Evolutionary conservation across 2,888 invertebrate genomes (phyloP), one percentile per base, ranked within the genome.

Genomic region (Parochlus steinenii): DNA sequence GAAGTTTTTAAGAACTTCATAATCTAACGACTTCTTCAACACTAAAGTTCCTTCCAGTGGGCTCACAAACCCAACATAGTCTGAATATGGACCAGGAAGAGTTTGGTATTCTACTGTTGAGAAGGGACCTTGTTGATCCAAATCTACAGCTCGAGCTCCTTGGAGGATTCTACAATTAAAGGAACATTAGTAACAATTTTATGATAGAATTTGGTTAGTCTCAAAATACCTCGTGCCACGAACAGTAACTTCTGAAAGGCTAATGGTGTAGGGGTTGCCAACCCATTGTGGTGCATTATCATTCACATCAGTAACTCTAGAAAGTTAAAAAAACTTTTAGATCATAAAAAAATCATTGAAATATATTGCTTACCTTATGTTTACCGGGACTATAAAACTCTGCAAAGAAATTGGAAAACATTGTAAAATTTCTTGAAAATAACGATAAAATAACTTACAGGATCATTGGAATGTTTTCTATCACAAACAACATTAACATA

Each of bases 401-500:
- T 55, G 46, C 26, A 42, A 39, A 28, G 10, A 8, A 33, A 22
- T 20, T 6, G 14, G 19, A 31, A 30, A 39, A 27, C 12, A 20
- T 14, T 14, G 26, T n/a, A 20, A 23, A 14, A 33, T 31, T n/a
- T 33, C 19, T 24, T 8, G 5, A 24, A 24, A 10, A 12, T n/a
- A 10, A 8, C 16, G 25, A n/a, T 28, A 5, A 24, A 37, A 6
- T 17, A 22, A 47, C 66, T 64, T 50, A 82, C 82, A 48, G 81
- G 80, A 55, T 82, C 82, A 24, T 72, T 65, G 10, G 82, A 79
- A 42, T 74, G 74, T 33, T 79, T 65, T 39, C 82, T 63, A 48
- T 83, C 81, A 55, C 87, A 89, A 42, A 86, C 75, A 43, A 87
- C 74, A 56, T 83, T 85, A 38, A 87, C 74, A 52, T 80, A 83